Base-by-base conservation (phyloP, 2,113 vertebrate genomes). In the Passer domesticus region DNA sequence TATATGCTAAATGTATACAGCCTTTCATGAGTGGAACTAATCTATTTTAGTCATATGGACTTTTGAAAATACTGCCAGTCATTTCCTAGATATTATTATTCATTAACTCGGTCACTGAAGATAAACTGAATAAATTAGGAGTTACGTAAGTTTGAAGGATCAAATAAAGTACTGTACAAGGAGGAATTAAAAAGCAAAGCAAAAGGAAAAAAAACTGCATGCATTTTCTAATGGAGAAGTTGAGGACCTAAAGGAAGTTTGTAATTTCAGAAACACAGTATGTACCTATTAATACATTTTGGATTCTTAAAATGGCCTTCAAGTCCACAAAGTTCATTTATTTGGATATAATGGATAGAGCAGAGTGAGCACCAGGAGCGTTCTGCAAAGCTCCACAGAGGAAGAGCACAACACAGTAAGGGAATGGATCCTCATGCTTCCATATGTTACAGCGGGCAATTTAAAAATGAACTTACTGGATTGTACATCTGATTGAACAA, bases 401-500 rank as follows among this genome's bases (percentile, higher is more conserved):
- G 91, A 95, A 94, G 87, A 83, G 52, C 83, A 96, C 92, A 92
- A 89, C 25, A 87, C 95, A 90, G 82, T 69, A 66, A 95, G 76
- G 94, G 88, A 91, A 96, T 86, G 97, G 98, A 98, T 99, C 99
- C 98, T 99, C 99, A 99, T 99, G 98, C 99, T 98, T 99, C 98
- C 98, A 97, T 98, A 98, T 98, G 98, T 98, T 98, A 98, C 98
- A 98, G 97, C 96, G 95, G 96, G 95, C 98, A 97, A 96, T 98
- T 98, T 92, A 92, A 94, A 97, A 98, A 98, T 92, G 86, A 96
- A 99, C 99, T 99, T 99, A 99, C 99, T 98, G 99, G 99, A 96
- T 98, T 99, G 98, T 99, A 99, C 99, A 99, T 99, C 98, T 99
- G 99, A 99, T 99, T 99, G 99, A 99, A 99, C 98, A 99, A 99